These are phyloP conservation scores for Enteromius argenteus DNA, from an alignment of 2,797 vertebrate genomes.

Conservation along the genomic window DNA sequence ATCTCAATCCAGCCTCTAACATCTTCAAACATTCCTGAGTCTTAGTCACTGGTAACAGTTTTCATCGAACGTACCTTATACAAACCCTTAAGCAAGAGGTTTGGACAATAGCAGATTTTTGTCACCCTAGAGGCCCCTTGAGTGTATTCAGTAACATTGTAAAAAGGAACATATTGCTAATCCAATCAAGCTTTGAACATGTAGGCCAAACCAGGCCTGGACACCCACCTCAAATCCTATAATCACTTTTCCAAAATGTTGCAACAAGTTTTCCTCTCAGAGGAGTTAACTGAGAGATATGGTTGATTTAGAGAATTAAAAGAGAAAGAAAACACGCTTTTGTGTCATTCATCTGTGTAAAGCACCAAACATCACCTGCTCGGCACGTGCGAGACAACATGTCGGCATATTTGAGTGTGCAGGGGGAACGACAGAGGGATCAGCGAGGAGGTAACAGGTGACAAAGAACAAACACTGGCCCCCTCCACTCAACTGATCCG, in stretches of 20 bases:
- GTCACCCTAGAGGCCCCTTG: neutral
- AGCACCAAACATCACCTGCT: neutral
- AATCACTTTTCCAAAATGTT: conserved; percentile 53
- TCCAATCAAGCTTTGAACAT: conserved; percentile 21
- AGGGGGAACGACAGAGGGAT: conserved; percentile 1
- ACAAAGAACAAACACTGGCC: conserved; percentile 18
- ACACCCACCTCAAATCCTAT: conserved; percentile 38
- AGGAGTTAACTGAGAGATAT: conserved; percentile 41
- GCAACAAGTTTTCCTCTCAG: conserved; percentile 31
- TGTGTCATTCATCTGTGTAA: neutral
- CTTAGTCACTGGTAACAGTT: conserved; percentile 24
- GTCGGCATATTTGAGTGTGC: neutral
- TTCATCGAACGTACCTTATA: neutral
- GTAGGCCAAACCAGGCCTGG: conserved; percentile 33
- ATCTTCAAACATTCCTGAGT: conserved; percentile 37
- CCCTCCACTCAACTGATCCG: neutral
- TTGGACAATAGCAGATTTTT: neutral
- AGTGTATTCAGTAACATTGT: conserved; percentile 22
- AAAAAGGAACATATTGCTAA: conserved; percentile 31
- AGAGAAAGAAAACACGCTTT: neutral
- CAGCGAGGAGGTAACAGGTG: conserved; percentile 21
- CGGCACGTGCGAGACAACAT: neutral
- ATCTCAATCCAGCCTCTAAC: conserved; percentile 32
- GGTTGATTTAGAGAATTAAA: conserved; percentile 35
- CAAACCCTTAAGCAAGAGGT: neutral